Conservation (phyloP, 2,888 invertebrate species). For the Thelaira solivaga region DNA sequence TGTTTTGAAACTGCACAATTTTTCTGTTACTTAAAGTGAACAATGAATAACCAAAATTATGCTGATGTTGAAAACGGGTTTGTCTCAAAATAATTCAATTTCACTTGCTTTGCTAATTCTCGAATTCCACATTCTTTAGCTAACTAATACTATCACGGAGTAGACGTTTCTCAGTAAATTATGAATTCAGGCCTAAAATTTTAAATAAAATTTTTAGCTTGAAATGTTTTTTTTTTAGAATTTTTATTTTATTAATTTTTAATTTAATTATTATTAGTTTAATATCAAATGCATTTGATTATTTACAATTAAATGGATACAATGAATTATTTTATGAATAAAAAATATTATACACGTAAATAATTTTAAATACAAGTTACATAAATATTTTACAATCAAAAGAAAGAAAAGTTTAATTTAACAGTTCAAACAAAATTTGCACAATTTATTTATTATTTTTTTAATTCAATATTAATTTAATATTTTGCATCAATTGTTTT, state of each 20-base stretch:
- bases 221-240: conserved; percentile 7
- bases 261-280: conserved; percentile 18
- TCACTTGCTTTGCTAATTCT: too few relatives aligned
- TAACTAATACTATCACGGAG: too few relatives aligned
- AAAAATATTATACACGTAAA: conserved; percentile 22
- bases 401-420: conserved; percentile 16
- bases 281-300: conserved; percentile 29
- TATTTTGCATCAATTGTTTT: conserved; percentile 11
- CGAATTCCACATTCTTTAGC: too few relatives aligned
- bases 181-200: too few relatives aligned
- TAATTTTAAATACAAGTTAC: conserved; percentile 30
- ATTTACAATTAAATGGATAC: conserved; percentile 21
- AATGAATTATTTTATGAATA: conserved; percentile 8
- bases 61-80: too few relatives aligned
- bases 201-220: too few relatives aligned
- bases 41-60: too few relatives aligned
- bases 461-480: not conserved
- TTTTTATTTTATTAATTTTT: conserved; percentile 6
- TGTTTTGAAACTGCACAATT: too few relatives aligned
- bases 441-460: conserved; percentile 4
- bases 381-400: conserved; percentile 40
- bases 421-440: conserved; percentile 24
- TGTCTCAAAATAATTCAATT: too few relatives aligned
- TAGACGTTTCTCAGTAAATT: too few relatives aligned
- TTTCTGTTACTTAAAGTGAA: too few relatives aligned